Base-by-base conservation (phyloP, 2,888 invertebrate species). In the Scaptomyza flava region DNA sequence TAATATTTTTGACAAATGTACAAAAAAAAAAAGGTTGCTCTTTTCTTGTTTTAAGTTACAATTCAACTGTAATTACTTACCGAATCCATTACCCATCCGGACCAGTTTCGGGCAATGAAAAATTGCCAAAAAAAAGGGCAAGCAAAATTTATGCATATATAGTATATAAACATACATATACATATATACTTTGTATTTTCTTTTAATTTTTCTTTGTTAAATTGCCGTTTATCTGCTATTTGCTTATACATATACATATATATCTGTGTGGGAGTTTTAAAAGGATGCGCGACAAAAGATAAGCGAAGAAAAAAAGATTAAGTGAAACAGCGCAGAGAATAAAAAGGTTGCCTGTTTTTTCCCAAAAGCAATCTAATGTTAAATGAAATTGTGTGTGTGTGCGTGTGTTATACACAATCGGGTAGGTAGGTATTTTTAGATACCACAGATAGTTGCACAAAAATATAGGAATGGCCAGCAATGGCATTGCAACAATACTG, bases 151-250 rank as follows among this genome's bases (percentile, higher is more conserved):
- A 17, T 17, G 17, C 17, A 17, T 8, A 41, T 41, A 41, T 2
- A 36, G 2, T n/a, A 36, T n/a, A n/a, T 38, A 38, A n/a, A 38
- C 8, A 38, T 1, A n/a, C 12, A 8, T n/a, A 8, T 38, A 17
- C 17, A 68, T 38, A 17, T 41, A 68, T 72, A 63, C 82, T 81
- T 85, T 69, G 77, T 79, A 81, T 87, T 82, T 81, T 81, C 87
- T 79, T 87, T 85, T 87, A 87, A 82, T 87, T 87, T 85, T 82
- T 87, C 87, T 85, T 87, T 87, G 85, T 81, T 87, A 87, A 82
- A 82, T 85, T 81, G 82, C 87, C 87, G 84, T 82, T 87, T 81
- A 78, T 80, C 69, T 80, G 81, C 42, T 68, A 80, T 78, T 78
- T 75, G 70, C 74, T 73, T 77, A 65, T 36, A 36, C 50, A n/a